phyloP scores from a whole-genome alignment of 2,797 vertebrate species.

The Pteronotus mesoamericanus region DNA sequence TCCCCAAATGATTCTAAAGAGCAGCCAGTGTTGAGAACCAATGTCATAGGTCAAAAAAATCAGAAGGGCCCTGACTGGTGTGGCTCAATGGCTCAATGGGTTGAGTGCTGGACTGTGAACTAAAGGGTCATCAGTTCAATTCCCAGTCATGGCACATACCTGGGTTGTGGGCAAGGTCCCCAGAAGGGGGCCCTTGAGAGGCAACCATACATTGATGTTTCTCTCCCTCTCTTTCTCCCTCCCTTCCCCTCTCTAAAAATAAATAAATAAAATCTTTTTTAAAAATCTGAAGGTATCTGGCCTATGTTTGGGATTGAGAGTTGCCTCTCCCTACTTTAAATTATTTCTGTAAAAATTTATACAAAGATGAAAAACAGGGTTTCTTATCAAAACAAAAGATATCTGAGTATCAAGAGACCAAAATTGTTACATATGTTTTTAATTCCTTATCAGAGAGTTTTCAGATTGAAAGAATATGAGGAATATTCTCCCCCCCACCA shows the following conservation, averaged over 20 bases:
- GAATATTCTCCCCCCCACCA: background rate
- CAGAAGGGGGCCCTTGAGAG: no score
- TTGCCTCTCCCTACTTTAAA: background rate
- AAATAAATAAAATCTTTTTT: no score
- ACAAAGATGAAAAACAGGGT: background rate
- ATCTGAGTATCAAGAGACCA: background rate
- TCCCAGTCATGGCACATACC: no score
- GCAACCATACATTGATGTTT: no score
- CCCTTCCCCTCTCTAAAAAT: no score
- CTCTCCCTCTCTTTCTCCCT: no score
- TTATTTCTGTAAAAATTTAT: background rate
- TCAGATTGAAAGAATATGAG: background rate
- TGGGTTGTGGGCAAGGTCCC: no score
- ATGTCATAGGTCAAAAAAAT: background rate
- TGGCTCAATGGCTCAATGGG: no score
- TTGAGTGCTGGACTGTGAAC: no score
- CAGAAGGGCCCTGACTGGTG: no score
- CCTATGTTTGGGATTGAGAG: background rate
- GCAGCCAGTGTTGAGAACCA: background rate
- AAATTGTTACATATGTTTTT: conserved; percentile 6
- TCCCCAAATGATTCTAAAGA: background rate
- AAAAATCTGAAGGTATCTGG: background rate
- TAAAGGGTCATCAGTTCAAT: no score
- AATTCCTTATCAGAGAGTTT: background rate
- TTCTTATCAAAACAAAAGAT: background rate